Conservation (phyloP, 2,888 invertebrate species). For the Melanophora roralis region DNA sequence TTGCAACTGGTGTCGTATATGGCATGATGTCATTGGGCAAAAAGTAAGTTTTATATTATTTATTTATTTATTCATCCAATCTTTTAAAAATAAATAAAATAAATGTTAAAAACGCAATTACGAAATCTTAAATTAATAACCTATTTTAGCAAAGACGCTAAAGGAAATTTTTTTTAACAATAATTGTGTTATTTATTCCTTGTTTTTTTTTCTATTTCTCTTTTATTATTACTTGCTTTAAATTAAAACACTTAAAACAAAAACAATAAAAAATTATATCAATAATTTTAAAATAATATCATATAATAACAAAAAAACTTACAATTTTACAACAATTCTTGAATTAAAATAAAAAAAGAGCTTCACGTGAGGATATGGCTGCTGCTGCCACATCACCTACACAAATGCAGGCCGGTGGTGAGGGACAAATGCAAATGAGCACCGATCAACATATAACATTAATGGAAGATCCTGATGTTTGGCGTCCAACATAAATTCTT, state of each 20-base stretch:
- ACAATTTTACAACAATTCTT: constrained; percentile 14
- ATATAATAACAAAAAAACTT: constrained; percentile 4
- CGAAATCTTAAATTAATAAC: background rate
- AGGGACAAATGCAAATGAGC: constrained; percentile 76
- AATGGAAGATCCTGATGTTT: constrained; percentile 95
- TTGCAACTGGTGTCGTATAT: constrained; percentile 92
- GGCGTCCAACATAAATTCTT: constrained; percentile 91
- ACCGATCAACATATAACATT: constrained; percentile 85
- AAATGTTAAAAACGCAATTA: constrained; percentile 17
- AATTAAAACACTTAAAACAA: constrained; percentile 20
- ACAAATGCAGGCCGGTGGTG: constrained; percentile 80
- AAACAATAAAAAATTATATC: constrained; percentile 33
- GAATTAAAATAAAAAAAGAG: constrained; percentile 79
- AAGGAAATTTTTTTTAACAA: constrained; percentile 50
- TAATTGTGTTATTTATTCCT: constrained; percentile 67
- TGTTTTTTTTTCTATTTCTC: constrained; percentile 63
- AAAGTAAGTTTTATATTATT: constrained; percentile 83
- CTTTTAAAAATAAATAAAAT: background rate
- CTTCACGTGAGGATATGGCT: constrained; percentile 89
- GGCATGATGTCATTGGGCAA: constrained; percentile 96
- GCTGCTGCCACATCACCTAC: constrained; percentile 85
- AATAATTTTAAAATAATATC: constrained; percentile 53
- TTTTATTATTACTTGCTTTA: constrained; percentile 46
- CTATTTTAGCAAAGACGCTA: constrained; percentile 20
- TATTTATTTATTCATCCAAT: background rate